These are phyloP conservation scores for Acyrthosiphon pisum DNA, from an alignment of 1,140 invertebrate genomes.

Conservation along the genomic window DNA sequence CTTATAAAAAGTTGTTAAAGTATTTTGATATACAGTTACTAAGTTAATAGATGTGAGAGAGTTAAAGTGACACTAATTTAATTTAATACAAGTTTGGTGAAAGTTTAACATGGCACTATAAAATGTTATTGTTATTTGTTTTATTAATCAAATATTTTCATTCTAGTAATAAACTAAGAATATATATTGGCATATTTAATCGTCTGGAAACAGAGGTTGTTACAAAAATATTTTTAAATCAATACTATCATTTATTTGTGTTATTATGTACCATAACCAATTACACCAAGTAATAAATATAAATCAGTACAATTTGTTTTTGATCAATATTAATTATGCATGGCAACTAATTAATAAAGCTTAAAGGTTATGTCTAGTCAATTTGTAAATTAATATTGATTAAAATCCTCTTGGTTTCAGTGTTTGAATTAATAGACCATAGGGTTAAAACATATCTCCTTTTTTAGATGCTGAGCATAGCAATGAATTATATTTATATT, in stretches of 20 bases:
- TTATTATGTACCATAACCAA: not conserved
- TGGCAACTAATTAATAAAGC: not conserved
- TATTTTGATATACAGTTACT: too few relatives aligned
- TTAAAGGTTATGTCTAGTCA: not conserved
- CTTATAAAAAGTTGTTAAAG: too few relatives aligned
- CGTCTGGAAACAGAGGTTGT: not conserved
- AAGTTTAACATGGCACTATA: too few relatives aligned
- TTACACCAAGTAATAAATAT: not conserved
- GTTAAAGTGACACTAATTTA: too few relatives aligned
- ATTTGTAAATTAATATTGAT: slow-evolving; percentile 15
- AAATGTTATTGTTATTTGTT: too few relatives aligned
- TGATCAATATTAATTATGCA: slow-evolving; percentile 8
- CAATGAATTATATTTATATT: too few relatives aligned
- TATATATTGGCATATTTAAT: not conserved
- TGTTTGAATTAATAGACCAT: not conserved
- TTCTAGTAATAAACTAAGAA: too few relatives aligned
- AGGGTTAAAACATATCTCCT: not conserved
- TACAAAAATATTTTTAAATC: not conserved
- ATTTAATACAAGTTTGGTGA: too few relatives aligned
- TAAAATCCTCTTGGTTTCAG: not conserved
- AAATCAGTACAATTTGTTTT: not conserved
- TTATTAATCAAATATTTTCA: too few relatives aligned
- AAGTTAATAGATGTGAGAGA: too few relatives aligned
- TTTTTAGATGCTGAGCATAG: not conserved
- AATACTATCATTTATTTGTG: not conserved